Evolutionary conservation across 2,888 invertebrate species (phyloP).

Genomic region (Biston stratarius): DNA sequence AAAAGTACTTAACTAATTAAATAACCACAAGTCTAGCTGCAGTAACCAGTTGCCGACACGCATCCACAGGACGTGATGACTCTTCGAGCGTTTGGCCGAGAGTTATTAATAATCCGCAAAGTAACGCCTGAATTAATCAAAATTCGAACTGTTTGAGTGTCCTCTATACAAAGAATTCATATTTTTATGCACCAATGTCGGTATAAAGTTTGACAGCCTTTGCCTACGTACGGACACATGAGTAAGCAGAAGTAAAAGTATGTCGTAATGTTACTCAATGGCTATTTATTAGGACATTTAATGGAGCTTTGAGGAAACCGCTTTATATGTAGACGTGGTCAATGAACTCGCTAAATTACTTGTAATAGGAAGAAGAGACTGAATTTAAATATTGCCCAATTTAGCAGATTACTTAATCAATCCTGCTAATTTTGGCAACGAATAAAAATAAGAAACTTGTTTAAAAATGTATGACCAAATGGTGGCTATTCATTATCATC

Average conservation of each 20-base stretch:
- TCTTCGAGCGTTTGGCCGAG: too few relatives aligned
- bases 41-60: too few relatives aligned
- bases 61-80: too few relatives aligned
- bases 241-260: slow-evolving; percentile 28
- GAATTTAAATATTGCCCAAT: not conserved
- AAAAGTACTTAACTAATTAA: too few relatives aligned
- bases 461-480: not conserved
- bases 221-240: not conserved
- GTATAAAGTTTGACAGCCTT: slow-evolving; percentile 15
- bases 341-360: slow-evolving; percentile 4
- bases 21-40: too few relatives aligned
- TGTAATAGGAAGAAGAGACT: slow-evolving; percentile 7
- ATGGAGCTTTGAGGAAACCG: slow-evolving; percentile 24
- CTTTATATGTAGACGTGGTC: not conserved
- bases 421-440: not conserved
- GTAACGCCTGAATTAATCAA: too few relatives aligned
- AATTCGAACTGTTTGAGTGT: too few relatives aligned
- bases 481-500: too few relatives aligned
- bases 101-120: too few relatives aligned
- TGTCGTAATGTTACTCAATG: slow-evolving; percentile 30
- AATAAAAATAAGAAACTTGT: not conserved
- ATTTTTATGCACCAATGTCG: too few relatives aligned
- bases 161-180: too few relatives aligned
- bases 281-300: slow-evolving; percentile 26
- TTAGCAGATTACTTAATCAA: slow-evolving; percentile 1